A percentile compares a stretch with the other conserved stretches of the same genome.
phyloP scores from a whole-genome alignment of 2,113 vertebrate genomes.

The Cebidichthys violaceus region DNA sequence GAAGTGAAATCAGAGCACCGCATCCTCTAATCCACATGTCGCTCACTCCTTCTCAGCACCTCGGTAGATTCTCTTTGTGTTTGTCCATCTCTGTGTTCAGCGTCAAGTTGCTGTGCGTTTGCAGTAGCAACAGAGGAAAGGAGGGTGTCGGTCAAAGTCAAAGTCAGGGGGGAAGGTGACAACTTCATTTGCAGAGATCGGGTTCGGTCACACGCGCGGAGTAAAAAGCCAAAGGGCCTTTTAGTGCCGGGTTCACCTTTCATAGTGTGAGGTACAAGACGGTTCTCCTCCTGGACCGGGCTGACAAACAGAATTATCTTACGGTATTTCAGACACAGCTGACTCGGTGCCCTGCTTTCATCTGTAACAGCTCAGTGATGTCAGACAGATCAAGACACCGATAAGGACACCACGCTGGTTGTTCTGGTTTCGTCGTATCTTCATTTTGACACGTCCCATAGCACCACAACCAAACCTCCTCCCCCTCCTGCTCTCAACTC shows the following conservation, averaged over 20 bases:
- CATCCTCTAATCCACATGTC: constrained; percentile 20
- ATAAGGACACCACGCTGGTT: background rate
- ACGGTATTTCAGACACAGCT: constrained; percentile 47
- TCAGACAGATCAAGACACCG: constrained; percentile 9
- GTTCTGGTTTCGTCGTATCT: background rate
- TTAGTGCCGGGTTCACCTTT: constrained; percentile 47
- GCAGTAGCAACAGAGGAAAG: constrained; percentile 1
- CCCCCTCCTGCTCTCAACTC: background rate
- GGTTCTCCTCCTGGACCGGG: constrained; percentile 10
- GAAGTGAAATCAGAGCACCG: constrained; percentile 19
- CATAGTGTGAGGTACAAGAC: constrained; percentile 27
- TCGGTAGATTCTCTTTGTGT: background rate
- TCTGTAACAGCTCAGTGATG: constrained; percentile 23
- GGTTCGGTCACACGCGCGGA: constrained; percentile 36
- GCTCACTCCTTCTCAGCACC: constrained; percentile 4
- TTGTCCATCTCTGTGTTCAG: background rate
- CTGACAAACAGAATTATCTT: constrained; percentile 41
- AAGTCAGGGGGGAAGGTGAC: constrained; percentile 11
- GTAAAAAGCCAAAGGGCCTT: constrained; percentile 18
- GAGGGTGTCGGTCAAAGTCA: constrained; percentile 30
- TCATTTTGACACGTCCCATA: background rate
- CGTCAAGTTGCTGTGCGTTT: background rate
- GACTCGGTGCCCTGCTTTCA: constrained; percentile 12
- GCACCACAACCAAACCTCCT: background rate
- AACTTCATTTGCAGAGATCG: constrained; percentile 41